Evolutionary conservation across 1,140 invertebrate genomes (phyloP).

Genomic region (Eriosoma lanigerum): DNA sequence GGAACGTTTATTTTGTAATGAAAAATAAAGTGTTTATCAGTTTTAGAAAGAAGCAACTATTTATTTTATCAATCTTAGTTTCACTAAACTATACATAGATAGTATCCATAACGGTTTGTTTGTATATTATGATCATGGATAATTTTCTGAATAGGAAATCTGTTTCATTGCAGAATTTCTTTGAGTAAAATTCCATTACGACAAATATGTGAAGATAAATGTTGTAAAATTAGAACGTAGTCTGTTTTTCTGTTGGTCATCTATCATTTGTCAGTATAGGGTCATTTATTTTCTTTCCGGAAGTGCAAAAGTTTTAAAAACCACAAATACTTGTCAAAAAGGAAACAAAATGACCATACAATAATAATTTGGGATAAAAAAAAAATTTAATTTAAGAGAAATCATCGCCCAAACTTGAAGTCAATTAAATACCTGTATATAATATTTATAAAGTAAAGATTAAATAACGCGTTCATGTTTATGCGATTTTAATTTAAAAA

Average conservation of each 20-base stretch:
- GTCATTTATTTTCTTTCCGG: conserved; percentile 42
- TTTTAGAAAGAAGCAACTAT: not conserved
- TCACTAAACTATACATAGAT: not conserved
- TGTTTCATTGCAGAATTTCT: not conserved
- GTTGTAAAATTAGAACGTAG: conserved; percentile 25
- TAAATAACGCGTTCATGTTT: not conserved
- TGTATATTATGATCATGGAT: not conserved
- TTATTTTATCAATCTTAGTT: too few relatives aligned
- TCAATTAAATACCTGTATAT: not conserved
- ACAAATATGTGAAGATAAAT: conserved; percentile 7
- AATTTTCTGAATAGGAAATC: not conserved
- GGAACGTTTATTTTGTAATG: not conserved
- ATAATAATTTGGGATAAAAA: not conserved
- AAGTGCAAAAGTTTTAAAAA: conserved; percentile 40
- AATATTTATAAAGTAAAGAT: not conserved
- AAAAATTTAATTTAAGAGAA: not conserved
- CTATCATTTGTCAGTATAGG: conserved; percentile 12
- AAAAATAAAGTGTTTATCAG: not conserved
- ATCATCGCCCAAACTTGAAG: too few relatives aligned
- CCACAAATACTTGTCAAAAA: conserved; percentile 47
- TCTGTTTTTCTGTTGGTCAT: conserved; percentile 12
- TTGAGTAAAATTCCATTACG: not conserved
- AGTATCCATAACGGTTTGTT: not conserved
- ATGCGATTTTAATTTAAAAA: not conserved
- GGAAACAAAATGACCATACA: conserved; percentile 22